These are phyloP conservation scores for Hemistola chrysoprasaria DNA, from an alignment of 2,888 invertebrate genomes.

Conservation along the genomic window DNA sequence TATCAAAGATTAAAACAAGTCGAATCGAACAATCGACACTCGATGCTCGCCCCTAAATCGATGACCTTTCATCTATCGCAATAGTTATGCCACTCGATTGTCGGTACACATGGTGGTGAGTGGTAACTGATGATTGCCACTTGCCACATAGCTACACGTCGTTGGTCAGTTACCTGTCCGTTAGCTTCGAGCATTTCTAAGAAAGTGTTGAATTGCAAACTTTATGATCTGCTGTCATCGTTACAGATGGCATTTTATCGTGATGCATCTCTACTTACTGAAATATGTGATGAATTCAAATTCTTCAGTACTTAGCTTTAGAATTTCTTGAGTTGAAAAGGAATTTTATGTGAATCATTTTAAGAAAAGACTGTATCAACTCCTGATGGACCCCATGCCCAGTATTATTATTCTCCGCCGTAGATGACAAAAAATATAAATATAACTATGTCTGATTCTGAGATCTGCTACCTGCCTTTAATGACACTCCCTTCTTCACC, in stretches of 20 bases:
- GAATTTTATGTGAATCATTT: too few relatives aligned
- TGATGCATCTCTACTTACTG: slow-evolving; percentile 12
- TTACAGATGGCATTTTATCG: slow-evolving; percentile 14
- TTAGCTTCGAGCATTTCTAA: slow-evolving; percentile 22
- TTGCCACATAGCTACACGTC: slow-evolving; percentile 30
- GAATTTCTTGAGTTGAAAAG: too few relatives aligned
- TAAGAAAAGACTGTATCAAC: too few relatives aligned
- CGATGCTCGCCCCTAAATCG: slow-evolving; percentile 25
- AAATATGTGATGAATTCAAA: neutral
- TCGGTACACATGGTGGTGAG: slow-evolving; percentile 16
- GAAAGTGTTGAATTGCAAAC: slow-evolving; percentile 29
- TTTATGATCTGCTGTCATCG: slow-evolving; percentile 21
- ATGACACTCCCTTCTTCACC: too few relatives aligned
- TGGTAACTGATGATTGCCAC: slow-evolving; percentile 13
- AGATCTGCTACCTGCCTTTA: too few relatives aligned
- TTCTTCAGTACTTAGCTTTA: too few relatives aligned
- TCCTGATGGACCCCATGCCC: too few relatives aligned
- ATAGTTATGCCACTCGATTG: slow-evolving; percentile 28
- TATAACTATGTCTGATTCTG: too few relatives aligned
- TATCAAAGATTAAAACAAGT: neutral
- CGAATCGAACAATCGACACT: slow-evolving; percentile 11
- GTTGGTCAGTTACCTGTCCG: slow-evolving; percentile 27
- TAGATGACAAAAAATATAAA: too few relatives aligned
- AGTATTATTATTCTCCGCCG: too few relatives aligned
- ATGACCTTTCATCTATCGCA: slow-evolving; percentile 31